Evolutionary conservation across 2,113 vertebrate genomes (phyloP).

Genomic region (Clinocottus analis): DNA sequence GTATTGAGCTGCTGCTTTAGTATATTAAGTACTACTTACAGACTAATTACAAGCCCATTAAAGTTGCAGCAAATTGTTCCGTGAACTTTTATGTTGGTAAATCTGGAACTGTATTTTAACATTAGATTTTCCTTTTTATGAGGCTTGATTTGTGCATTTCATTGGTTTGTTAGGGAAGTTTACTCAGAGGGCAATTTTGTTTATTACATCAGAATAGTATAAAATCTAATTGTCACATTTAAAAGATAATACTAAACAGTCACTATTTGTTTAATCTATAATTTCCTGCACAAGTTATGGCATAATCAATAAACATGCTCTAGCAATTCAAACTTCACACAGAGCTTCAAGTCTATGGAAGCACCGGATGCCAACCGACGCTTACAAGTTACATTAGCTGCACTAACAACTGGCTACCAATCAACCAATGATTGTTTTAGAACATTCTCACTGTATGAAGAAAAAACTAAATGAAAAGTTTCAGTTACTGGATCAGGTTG

Average conservation of each 20-base stretch:
- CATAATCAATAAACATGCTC: neutral
- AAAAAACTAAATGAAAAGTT: neutral
- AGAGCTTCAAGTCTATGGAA: neutral
- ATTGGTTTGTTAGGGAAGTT: neutral
- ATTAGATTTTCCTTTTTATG: neutral
- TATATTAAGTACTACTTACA: conserved; percentile 26
- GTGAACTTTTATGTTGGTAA: neutral
- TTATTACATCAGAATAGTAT: neutral
- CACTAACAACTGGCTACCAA: neutral
- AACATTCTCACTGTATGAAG: neutral
- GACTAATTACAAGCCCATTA: neutral
- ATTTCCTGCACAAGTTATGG: neutral
- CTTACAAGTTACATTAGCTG: neutral
- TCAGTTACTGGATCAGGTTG: neutral
- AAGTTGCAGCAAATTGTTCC: neutral
- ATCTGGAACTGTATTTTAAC: neutral
- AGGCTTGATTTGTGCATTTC: neutral
- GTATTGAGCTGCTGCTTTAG: conserved; percentile 18
- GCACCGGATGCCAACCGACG: neutral
- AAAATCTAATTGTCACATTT: neutral
- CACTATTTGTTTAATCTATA: neutral
- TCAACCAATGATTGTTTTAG: neutral
- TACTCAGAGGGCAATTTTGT: neutral
- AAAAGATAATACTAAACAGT: neutral
- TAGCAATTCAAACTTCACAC: neutral